Evolutionary conservation across 2,888 invertebrate genomes (phyloP).

Genomic region (Neelides folsomi): DNA sequence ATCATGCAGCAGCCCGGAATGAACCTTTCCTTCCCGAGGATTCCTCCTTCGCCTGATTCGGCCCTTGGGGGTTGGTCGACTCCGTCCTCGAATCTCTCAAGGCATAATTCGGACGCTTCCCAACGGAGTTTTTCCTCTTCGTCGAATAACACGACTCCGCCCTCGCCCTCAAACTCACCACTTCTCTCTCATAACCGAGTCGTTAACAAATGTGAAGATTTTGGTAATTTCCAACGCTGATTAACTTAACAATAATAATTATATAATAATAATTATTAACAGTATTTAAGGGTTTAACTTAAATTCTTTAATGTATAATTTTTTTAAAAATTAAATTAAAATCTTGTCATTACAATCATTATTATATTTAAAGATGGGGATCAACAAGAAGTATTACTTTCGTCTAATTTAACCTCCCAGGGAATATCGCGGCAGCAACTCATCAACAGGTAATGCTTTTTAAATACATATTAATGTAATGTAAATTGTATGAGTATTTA

Average conservation of each 20-base stretch:
- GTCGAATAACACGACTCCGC: conserved; percentile 33
- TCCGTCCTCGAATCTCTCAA: conserved; percentile 32
- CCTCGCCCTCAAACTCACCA: conserved; percentile 33
- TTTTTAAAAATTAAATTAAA: no score
- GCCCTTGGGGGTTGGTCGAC: conserved; percentile 33
- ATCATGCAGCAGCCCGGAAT: conserved; percentile 27
- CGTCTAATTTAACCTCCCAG: conserved; percentile 32
- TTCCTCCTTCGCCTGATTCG: conserved; percentile 33
- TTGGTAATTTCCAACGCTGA: conserved; percentile 16
- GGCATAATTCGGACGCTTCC: conserved; percentile 33
- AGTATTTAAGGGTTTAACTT: not conserved
- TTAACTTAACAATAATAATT: not conserved
- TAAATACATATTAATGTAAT: not conserved
- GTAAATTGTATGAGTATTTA: not conserved
- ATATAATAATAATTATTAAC: not conserved
- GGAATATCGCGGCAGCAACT: conserved; percentile 33
- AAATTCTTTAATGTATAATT: not conserved
- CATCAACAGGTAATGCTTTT: conserved; percentile 30
- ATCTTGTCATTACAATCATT: conserved; percentile 1
- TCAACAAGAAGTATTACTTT: conserved; percentile 33
- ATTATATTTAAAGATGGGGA: conserved; percentile 24
- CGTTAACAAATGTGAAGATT: conserved; percentile 32
- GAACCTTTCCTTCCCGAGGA: conserved; percentile 33
- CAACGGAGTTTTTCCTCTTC: conserved; percentile 34
- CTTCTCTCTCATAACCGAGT: conserved; percentile 31